Evolutionary conservation across 2,888 invertebrate species (phyloP).

Genomic region (Syritta pipiens): DNA sequence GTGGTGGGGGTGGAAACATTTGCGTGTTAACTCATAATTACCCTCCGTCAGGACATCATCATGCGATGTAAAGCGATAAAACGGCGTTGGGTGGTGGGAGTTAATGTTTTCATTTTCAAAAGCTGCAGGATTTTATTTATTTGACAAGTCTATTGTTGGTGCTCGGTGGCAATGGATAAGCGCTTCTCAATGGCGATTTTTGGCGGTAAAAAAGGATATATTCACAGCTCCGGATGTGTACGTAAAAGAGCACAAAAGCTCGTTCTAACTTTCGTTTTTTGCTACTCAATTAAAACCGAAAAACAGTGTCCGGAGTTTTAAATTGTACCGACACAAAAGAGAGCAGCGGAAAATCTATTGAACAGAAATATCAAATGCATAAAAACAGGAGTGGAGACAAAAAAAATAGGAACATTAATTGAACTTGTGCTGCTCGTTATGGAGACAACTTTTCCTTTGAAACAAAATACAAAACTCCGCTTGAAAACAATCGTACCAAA

Average conservation of each 20-base stretch:
- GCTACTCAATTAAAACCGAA: too few relatives aligned
- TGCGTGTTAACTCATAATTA: constrained; percentile 34
- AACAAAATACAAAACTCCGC: constrained; percentile 10
- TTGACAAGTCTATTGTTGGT: not conserved
- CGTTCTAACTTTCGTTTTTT: too few relatives aligned
- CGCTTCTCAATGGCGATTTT: too few relatives aligned
- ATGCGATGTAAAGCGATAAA: not conserved
- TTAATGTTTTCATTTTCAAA: not conserved
- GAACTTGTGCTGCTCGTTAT: constrained; percentile 16
- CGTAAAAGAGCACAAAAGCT: too few relatives aligned
- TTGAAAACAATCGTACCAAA: not conserved
- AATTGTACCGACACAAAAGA: too few relatives aligned
- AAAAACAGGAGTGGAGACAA: not conserved
- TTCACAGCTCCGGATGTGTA: too few relatives aligned
- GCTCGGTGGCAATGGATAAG: too few relatives aligned
- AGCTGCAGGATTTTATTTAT: not conserved
- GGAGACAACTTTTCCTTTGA: constrained; percentile 10
- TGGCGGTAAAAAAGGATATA: too few relatives aligned
- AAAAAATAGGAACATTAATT: not conserved
- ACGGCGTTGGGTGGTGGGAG: not conserved
- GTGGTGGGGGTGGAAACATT: constrained; percentile 11
- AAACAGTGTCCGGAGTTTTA: too few relatives aligned
- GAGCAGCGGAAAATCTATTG: constrained; percentile 22
- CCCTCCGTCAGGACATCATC: not conserved
- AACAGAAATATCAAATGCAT: constrained; percentile 1